A percentile compares a stretch with the other conserved stretches of the same genome.
Evolutionary conservation across 2,113 vertebrate species (phyloP).

Genomic region (Halcyon malimbica): DNA sequence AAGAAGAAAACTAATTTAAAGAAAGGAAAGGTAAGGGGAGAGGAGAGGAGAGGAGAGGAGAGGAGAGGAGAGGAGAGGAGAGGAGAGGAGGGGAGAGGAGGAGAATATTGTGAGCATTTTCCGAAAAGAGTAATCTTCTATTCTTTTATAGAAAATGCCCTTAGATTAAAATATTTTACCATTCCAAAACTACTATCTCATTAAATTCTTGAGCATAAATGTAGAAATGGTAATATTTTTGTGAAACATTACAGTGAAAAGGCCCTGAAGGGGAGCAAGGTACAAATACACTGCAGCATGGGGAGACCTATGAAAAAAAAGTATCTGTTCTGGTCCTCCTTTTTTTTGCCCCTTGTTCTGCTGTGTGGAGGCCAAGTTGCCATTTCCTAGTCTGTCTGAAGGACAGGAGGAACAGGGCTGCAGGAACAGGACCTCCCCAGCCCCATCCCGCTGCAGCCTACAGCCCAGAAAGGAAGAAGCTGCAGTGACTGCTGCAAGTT

Average conservation of each 20-base stretch:
- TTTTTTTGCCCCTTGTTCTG: neutral
- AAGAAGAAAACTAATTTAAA: neutral
- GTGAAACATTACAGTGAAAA: neutral
- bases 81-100: neutral
- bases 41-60: neutral
- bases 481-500: neutral
- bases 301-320: neutral
- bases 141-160: neutral
- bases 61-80: neutral
- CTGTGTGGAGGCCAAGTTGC: neutral
- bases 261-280: neutral
- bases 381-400: neutral
- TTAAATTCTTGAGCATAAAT: neutral
- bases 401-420: neutral
- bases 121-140: neutral
- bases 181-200: neutral
- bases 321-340: neutral
- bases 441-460: fast-evolving
- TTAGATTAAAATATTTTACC: neutral
- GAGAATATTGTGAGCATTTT: neutral
- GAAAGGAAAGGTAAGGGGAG: too few relatives aligned
- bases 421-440: neutral
- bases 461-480: neutral
- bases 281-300: fast-evolving
- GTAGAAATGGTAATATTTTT: neutral